These are phyloP conservation scores for Lichenostomus cassidix DNA, from an alignment of 2,113 vertebrate genomes.

Conservation along the genomic window DNA sequence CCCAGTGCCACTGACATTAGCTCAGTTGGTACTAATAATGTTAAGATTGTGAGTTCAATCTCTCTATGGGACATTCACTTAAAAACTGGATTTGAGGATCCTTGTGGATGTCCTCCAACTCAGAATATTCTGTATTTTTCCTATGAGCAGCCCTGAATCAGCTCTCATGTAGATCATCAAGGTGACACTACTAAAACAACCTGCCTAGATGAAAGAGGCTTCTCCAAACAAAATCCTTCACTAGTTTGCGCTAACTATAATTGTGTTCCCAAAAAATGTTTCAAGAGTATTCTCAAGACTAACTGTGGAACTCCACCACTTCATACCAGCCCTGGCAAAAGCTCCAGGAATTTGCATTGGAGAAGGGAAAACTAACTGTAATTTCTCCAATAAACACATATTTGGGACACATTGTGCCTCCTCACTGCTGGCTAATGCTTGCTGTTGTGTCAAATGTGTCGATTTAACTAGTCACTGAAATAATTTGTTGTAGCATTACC, in stretches of 20 bases:
- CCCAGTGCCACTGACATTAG: background rate
- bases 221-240: background rate
- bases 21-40: background rate
- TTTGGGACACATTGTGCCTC: background rate
- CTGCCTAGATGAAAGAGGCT: accelerated
- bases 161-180: background rate
- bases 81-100: background rate
- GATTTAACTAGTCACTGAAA: background rate
- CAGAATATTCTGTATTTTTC: background rate
- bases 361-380: background rate
- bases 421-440: background rate
- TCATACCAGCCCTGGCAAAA: background rate
- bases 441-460: background rate
- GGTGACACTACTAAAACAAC: background rate
- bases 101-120: background rate
- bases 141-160: background rate
- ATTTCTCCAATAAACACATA: background rate
- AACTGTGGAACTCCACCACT: background rate
- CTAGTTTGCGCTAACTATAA: background rate
- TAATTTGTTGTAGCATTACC: background rate
- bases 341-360: background rate
- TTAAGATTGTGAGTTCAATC: background rate
- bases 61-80: background rate
- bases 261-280: background rate
- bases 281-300: background rate